These are phyloP conservation scores for Lacerta bilineata DNA, from an alignment of 2,797 vertebrate species.

Conservation along the genomic window DNA sequence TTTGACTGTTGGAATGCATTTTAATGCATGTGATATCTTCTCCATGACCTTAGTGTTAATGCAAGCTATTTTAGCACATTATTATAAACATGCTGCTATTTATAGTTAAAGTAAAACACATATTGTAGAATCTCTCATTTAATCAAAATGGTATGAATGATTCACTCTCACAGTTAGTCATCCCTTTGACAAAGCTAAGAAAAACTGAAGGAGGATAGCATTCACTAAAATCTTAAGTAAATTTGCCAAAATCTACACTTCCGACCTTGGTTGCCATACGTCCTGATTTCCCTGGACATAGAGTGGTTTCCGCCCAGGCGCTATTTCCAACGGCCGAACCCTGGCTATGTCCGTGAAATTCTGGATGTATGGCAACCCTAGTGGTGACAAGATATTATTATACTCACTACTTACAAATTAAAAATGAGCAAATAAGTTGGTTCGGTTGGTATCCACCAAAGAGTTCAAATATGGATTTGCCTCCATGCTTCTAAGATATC, in stretches of 20 bases:
- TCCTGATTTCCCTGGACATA: too few species aligned
- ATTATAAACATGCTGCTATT: slow-evolving; percentile 49
- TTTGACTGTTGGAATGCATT: background rate
- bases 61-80: slow-evolving; percentile 37
- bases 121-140: slow-evolving; percentile 61
- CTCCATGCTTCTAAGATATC: too few species aligned
- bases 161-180: slow-evolving; percentile 62
- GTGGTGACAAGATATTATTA: too few species aligned
- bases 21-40: background rate
- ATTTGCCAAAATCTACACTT: too few species aligned
- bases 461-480: too few species aligned
- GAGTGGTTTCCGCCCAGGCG: too few species aligned
- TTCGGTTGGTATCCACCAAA: too few species aligned
- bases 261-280: background rate
- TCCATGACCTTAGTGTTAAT: background rate
- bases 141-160: slow-evolving; percentile 62
- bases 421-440: too few species aligned
- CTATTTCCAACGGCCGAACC: too few species aligned
- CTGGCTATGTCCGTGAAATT: too few species aligned
- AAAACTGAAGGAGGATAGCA: slow-evolving; percentile 52
- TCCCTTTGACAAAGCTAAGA: slow-evolving; percentile 59
- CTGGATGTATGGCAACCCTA: too few species aligned
- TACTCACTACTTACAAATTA: too few species aligned
- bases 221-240: slow-evolving; percentile 45
- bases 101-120: slow-evolving; percentile 55